Conservation (phyloP, 2,888 invertebrate species). For the Bedellia somnulentella region DNA sequence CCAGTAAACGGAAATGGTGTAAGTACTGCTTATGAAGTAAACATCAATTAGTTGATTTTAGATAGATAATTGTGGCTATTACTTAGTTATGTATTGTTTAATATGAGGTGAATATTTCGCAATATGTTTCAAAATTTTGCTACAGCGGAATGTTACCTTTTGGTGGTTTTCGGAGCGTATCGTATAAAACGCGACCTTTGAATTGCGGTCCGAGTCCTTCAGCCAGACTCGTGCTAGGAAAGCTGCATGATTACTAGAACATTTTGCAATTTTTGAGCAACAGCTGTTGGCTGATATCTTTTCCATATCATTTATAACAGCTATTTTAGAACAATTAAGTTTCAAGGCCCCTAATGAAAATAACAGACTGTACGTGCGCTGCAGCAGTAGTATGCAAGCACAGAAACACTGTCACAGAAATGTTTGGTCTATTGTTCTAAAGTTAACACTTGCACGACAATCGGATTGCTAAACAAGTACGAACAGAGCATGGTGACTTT, state of each 20-base stretch:
- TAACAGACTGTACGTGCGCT: too few species aligned
- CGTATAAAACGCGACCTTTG: slow-evolving; percentile 54
- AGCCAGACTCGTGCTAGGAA: slow-evolving; percentile 39
- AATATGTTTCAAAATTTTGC: slow-evolving; percentile 55
- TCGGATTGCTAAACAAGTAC: slow-evolving; percentile 22
- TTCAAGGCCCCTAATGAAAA: too few species aligned
- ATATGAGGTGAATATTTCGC: slow-evolving; percentile 47
- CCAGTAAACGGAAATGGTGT: too few species aligned
- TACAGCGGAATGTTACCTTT: slow-evolving; percentile 52
- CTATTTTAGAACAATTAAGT: not conserved
- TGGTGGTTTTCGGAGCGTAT: slow-evolving; percentile 59
- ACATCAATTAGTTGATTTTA: slow-evolving; percentile 51
- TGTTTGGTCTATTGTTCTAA: slow-evolving; percentile 38
- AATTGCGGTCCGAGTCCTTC: slow-evolving; percentile 55
- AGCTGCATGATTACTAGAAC: slow-evolving; percentile 46
- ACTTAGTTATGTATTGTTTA: slow-evolving; percentile 47
- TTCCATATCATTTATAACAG: not conserved
- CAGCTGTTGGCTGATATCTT: slow-evolving; percentile 20
- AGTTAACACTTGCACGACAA: slow-evolving; percentile 20
- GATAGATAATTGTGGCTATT: slow-evolving; percentile 49
- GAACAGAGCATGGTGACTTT: slow-evolving; percentile 26
- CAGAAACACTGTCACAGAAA: too few species aligned
- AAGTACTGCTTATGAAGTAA: slow-evolving; percentile 39
- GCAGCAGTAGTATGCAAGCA: too few species aligned
- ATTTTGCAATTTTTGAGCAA: slow-evolving; percentile 36